Conservation (phyloP, 2,797 vertebrate genomes). For the Aeoliscus strigatus region DNA sequence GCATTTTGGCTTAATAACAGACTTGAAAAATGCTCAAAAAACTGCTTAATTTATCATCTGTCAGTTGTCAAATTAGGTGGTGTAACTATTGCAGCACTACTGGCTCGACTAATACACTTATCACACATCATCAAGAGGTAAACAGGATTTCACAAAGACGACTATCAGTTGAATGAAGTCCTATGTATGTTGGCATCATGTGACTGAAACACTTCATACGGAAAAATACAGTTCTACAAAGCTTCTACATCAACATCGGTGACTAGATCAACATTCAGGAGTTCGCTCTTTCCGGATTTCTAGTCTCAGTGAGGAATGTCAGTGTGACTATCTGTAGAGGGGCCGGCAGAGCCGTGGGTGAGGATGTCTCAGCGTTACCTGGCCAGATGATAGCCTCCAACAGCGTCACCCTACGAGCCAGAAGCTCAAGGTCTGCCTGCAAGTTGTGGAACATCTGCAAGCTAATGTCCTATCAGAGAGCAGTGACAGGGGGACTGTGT, state of each 20-base stretch:
- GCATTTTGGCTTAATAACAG: neutral
- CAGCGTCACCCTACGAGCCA: conserved; percentile 98
- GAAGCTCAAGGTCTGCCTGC: conserved; percentile 97
- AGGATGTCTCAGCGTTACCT: conserved; percentile 83
- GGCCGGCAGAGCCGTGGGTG: conserved; percentile 47
- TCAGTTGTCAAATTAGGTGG: neutral
- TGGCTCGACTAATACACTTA: conserved; percentile 4
- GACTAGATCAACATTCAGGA: conserved; percentile 27
- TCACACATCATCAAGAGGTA: conserved; percentile 8
- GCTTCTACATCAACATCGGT: conserved; percentile 15
- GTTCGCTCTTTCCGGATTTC: conserved; percentile 19
- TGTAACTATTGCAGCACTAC: conserved; percentile 8
- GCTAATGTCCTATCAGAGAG: conserved; percentile 97
- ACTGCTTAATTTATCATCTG: neutral
- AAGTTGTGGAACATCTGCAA: conserved; percentile 95
- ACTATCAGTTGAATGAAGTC: conserved; percentile 3
- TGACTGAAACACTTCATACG: conserved; percentile 7
- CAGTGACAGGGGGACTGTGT: conserved; percentile 78
- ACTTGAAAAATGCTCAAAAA: conserved; percentile 1
- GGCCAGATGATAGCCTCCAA: conserved; percentile 99
- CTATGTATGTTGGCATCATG: conserved; percentile 3
- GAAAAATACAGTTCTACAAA: conserved; percentile 20
- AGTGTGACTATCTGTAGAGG: conserved; percentile 19
- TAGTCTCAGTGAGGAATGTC: conserved; percentile 8
- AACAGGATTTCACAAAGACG: conserved; percentile 3